Evolutionary conservation across 2,797 vertebrate species (phyloP).

Genomic region (Lepidocolaptes lacrymiger): DNA sequence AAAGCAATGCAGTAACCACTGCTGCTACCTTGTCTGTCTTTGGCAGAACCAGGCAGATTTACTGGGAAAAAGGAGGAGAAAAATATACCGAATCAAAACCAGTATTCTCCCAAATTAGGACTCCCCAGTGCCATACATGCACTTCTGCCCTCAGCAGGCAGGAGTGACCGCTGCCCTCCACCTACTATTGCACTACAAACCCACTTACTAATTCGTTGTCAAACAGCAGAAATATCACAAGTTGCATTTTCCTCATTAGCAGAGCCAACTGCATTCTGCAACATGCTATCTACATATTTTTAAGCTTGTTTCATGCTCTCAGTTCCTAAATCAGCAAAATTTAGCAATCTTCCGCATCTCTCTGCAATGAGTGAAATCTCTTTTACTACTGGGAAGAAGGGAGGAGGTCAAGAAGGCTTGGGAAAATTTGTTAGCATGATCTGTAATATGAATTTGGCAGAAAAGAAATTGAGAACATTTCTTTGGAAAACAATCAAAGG

Average conservation of each 20-base stretch:
- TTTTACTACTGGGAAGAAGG: constrained; percentile 31
- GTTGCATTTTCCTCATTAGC: not conserved
- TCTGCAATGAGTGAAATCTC: constrained; percentile 20
- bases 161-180: not conserved
- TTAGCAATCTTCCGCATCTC: constrained; percentile 7
- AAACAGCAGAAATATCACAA: constrained; percentile 21
- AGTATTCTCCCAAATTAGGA: not conserved
- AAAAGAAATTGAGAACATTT: constrained; percentile 64
- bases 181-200: not conserved
- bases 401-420: constrained; percentile 67
- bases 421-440: constrained; percentile 63
- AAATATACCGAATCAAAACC: not conserved
- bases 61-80: not conserved
- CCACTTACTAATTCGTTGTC: not conserved
- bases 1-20: not conserved
- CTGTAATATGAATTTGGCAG: constrained; percentile 58
- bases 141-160: not conserved
- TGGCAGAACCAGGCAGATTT: not conserved
- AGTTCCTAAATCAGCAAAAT: constrained; percentile 53
- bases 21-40: not conserved
- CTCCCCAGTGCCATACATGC: not conserved
- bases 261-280: not conserved
- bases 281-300: constrained; percentile 15
- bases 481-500: constrained; percentile 70
- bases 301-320: constrained; percentile 24